These are phyloP conservation scores for Nesospiza acunhae DNA, from an alignment of 2,113 vertebrate genomes.

Conservation along the genomic window DNA sequence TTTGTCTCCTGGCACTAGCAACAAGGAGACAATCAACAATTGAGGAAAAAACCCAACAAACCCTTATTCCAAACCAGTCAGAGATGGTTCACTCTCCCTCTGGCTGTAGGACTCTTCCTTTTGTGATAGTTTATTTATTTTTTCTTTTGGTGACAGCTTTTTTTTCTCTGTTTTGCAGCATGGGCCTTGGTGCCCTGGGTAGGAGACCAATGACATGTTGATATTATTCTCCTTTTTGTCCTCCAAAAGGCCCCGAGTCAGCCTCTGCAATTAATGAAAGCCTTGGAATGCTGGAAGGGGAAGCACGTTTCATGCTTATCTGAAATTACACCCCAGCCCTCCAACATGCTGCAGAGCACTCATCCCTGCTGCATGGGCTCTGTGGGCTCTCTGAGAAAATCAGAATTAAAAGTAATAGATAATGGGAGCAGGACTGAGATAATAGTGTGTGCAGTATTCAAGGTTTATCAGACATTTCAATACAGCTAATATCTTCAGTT, in stretches of 20 bases:
- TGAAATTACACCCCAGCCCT: background rate
- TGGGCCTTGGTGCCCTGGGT: background rate
- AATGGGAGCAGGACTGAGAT: background rate
- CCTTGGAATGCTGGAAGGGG: background rate
- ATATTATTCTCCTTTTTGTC: background rate
- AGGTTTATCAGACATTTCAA: background rate
- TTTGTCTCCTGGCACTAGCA: background rate
- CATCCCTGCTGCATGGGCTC: background rate
- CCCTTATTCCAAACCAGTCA: background rate
- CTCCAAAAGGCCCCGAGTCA: background rate
- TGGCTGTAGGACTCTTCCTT: background rate
- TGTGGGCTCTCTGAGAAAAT: background rate
- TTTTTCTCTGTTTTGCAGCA: background rate
- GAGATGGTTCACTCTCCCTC: background rate
- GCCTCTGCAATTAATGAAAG: background rate
- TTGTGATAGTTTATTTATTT: background rate
- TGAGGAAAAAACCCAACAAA: background rate
- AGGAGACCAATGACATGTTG: background rate
- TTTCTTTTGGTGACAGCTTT: background rate
- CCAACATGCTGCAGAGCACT: rapidly evolving
- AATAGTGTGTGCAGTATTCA: background rate
- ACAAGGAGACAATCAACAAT: background rate
- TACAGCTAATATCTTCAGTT: background rate
- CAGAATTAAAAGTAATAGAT: background rate
- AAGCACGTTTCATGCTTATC: background rate